Evolutionary conservation across 2,888 invertebrate genomes (phyloP).

Genomic region (Bedellia somnulentella): DNA sequence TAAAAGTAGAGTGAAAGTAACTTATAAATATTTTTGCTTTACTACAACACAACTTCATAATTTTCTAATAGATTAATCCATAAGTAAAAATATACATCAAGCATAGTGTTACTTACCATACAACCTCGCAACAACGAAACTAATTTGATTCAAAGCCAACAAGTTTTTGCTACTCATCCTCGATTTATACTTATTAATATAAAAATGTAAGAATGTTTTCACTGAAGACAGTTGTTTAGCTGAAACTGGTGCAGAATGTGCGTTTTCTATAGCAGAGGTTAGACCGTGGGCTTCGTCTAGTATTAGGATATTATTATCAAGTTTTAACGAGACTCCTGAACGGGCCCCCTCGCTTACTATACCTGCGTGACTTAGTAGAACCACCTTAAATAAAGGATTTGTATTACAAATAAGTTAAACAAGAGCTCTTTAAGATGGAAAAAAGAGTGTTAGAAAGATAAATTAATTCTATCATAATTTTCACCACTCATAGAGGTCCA

Average conservation of each 20-base stretch:
- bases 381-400: constrained; percentile 42
- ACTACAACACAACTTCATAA: no score
- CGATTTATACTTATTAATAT: constrained; percentile 72
- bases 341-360: constrained; percentile 44
- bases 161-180: constrained; percentile 80
- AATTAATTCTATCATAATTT: no score
- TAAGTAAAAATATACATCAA: no score
- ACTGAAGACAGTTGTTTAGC: constrained; percentile 67
- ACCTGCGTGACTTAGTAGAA: constrained; percentile 45
- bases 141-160: constrained; percentile 78
- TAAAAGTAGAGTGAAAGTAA: no score
- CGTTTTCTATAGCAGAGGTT: constrained; percentile 83
- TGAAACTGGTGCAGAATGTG: constrained; percentile 77
- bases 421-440: no score
- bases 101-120: constrained; percentile 35
- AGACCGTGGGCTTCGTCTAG: constrained; percentile 97
- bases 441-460: no score
- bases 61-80: no score
- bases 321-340: constrained; percentile 37
- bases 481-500: no score
- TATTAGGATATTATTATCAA: constrained; percentile 78
- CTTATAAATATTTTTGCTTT: no score
- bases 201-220: constrained; percentile 67
- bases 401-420: no score
- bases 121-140: constrained; percentile 72